A percentile compares a stretch with the other conserved stretches of the same genome.
These are phyloP conservation scores for Rhinogobio ventralis DNA, from an alignment of 2,797 vertebrate species.

Conservation along the genomic window DNA sequence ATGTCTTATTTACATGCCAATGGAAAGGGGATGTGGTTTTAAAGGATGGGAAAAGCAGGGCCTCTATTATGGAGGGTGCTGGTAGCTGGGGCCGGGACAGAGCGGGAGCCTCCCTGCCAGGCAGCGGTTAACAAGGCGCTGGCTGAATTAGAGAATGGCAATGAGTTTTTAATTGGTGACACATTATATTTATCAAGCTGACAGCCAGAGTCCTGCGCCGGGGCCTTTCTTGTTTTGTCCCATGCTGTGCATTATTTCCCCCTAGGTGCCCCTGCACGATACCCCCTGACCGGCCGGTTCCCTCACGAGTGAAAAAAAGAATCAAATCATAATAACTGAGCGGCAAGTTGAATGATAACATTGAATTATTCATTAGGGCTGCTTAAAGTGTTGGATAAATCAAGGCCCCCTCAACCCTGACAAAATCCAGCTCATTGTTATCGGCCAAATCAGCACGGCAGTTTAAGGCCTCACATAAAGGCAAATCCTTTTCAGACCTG, in stretches of 20 bases:
- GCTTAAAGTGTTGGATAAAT: constrained; percentile 86
- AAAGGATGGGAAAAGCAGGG: constrained; percentile 86
- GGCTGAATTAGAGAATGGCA: constrained; percentile 89
- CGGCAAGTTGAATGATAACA: constrained; percentile 88
- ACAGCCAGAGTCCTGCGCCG: constrained; percentile 82
- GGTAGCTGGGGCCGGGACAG: constrained; percentile 77
- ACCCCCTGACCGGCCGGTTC: constrained; percentile 78
- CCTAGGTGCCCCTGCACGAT: constrained; percentile 80
- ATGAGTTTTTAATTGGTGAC: constrained; percentile 98
- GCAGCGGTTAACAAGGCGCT: constrained; percentile 89
- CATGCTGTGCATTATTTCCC: constrained; percentile 84
- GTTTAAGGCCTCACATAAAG: constrained; percentile 78
- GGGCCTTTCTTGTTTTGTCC: constrained; percentile 87
- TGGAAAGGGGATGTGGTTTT: constrained; percentile 78
- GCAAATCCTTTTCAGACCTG: constrained; percentile 76
- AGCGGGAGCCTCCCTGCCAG: constrained; percentile 83
- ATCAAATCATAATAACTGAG: constrained; percentile 82
- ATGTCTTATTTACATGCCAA: constrained; percentile 98
- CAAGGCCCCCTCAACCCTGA: constrained; percentile 70
- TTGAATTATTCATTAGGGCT: constrained; percentile 94
- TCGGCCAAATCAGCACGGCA: constrained; percentile 71
- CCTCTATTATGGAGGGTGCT: constrained; percentile 82
- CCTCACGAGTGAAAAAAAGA: constrained; percentile 82
- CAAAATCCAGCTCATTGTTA: constrained; percentile 82
- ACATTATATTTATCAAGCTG: constrained; percentile 97